phyloP scores from a whole-genome alignment of 1,140 invertebrate genomes.

The Drosophila tani region DNA sequence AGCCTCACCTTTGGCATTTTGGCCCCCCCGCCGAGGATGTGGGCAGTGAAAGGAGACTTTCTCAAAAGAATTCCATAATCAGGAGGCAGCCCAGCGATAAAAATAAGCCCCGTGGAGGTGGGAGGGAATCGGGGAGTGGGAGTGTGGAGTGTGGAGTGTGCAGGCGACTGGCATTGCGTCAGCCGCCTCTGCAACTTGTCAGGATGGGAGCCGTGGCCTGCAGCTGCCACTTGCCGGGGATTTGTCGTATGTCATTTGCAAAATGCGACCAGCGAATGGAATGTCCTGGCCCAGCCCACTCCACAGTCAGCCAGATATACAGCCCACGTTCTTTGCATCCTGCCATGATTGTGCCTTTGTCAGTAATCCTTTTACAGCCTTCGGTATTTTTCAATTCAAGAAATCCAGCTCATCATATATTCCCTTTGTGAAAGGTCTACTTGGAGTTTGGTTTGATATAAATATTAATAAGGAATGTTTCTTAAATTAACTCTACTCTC shows the following conservation, averaged over 20 bases:
- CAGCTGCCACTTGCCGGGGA: slow-evolving; percentile 41
- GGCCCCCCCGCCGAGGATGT: not conserved
- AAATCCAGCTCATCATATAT: not conserved
- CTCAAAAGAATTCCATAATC: slow-evolving; percentile 59
- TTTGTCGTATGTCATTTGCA: slow-evolving; percentile 72
- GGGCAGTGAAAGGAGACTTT: slow-evolving; percentile 12
- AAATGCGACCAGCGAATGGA: slow-evolving; percentile 39
- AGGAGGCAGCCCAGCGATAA: slow-evolving; percentile 29
- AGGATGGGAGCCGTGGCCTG: slow-evolving; percentile 9
- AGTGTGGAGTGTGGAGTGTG: not conserved
- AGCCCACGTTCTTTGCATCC: not conserved
- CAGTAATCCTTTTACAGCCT: slow-evolving; percentile 1
- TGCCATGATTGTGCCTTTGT: not conserved
- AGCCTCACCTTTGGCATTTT: not conserved
- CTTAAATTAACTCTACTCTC: too few relatives aligned
- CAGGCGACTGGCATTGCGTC: slow-evolving; percentile 36
- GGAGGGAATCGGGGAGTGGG: not conserved
- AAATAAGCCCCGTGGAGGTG: slow-evolving; percentile 43
- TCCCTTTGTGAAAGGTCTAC: too few relatives aligned
- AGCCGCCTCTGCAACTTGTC: slow-evolving; percentile 26
- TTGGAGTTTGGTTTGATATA: not conserved
- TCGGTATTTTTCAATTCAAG: not conserved
- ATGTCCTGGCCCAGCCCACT: slow-evolving; percentile 6
- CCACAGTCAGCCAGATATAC: not conserved
- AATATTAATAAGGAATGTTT: not conserved